Evolutionary conservation across 2,797 vertebrate species (phyloP).

Genomic region (Hippopotamyrus pictus): DNA sequence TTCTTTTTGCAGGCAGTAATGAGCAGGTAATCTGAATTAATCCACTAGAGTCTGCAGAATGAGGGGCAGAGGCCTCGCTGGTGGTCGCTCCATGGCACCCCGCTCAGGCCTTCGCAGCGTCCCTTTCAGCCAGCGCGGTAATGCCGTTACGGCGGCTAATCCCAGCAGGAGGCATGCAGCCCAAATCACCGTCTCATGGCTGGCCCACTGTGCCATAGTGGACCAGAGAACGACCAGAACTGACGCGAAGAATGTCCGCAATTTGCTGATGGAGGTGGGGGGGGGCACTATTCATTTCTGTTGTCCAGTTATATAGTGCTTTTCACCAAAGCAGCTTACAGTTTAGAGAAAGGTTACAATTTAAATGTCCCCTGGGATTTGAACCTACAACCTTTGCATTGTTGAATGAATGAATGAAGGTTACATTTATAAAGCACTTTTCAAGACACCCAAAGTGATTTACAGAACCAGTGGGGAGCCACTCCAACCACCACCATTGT

Average conservation of each 20-base stretch:
- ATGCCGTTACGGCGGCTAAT: not conserved
- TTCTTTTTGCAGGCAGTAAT: not conserved
- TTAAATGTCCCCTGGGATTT: not conserved
- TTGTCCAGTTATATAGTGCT: not conserved
- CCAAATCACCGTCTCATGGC: not conserved
- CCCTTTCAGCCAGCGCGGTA: not conserved
- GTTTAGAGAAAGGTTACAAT: not conserved
- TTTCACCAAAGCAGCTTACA: not conserved
- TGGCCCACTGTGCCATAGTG: not conserved
- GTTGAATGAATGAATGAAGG: not conserved
- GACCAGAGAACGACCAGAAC: not conserved
- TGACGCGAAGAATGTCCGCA: not conserved
- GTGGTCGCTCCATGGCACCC: not conserved
- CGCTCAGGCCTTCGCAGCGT: not conserved
- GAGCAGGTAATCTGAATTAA: conserved; percentile 18
- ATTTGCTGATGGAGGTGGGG: not conserved
- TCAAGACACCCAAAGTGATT: not conserved
- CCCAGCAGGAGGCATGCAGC: not conserved
- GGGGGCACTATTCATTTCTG: not conserved
- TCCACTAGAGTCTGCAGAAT: not conserved
- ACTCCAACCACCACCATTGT: not conserved
- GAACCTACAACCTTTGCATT: not conserved
- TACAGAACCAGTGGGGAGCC: not conserved
- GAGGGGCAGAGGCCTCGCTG: not conserved
- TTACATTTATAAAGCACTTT: not conserved